Percentiles rank a stretch among this genome's conserved stretches.
phyloP scores from a whole-genome alignment of 37 sponge, comb jelly and placozoan species.

The Haliclona indistincta region DNA sequence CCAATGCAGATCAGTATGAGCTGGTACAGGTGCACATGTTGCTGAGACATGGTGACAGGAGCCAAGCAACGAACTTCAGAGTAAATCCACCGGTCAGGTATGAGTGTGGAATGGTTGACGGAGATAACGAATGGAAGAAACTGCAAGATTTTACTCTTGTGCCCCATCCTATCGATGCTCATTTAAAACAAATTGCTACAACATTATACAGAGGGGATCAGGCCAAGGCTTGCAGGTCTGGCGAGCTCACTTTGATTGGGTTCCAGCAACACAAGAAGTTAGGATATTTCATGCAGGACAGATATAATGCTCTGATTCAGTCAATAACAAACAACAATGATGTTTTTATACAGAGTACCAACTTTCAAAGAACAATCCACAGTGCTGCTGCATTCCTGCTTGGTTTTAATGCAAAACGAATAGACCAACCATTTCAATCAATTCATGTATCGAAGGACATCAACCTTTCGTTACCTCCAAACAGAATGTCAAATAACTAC shows the following conservation, averaged over 20 bases:
- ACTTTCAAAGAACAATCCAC: constrained; percentile 36
- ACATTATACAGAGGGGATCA: constrained; percentile 19
- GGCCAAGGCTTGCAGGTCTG: constrained; percentile 19
- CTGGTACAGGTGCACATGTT: constrained; percentile 50
- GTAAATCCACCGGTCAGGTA: constrained; percentile 1
- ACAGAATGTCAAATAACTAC: constrained; percentile 8
- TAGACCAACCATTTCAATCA: neutral
- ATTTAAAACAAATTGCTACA: neutral
- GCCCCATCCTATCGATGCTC: neutral
- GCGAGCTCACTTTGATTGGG: constrained; percentile 37
- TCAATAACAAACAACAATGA: neutral
- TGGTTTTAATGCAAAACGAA: constrained; percentile 37
- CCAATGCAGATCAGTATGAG: constrained; percentile 2
- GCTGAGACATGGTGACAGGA: constrained; percentile 63
- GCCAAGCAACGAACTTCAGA: constrained; percentile 1
- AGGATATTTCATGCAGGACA: constrained; percentile 25
- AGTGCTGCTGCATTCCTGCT: constrained; percentile 63
- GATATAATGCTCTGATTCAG: constrained; percentile 13
- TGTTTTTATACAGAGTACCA: constrained; percentile 56
- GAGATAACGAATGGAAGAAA: constrained; percentile 10
- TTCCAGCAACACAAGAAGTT: constrained; percentile 29
- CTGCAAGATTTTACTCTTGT: constrained; percentile 31
- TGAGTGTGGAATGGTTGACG: constrained; percentile 42
- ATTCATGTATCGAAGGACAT: constrained; percentile 48
- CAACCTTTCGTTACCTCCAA: constrained; percentile 29